phyloP scores from a whole-genome alignment of 2,797 vertebrate genomes.

The Sebastes matsubarae region DNA sequence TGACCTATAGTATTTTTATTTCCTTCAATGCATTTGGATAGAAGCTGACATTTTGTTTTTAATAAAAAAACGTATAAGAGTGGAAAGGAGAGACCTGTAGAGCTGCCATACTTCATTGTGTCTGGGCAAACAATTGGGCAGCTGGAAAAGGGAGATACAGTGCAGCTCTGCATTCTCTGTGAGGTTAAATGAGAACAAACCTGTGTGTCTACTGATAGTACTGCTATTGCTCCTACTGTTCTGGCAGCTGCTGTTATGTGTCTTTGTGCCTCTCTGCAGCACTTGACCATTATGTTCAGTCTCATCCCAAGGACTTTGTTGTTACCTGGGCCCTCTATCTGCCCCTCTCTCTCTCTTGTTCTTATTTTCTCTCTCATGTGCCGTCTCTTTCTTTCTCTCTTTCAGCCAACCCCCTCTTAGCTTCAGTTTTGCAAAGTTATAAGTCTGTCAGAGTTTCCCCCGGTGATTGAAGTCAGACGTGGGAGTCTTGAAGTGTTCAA shows the following conservation, averaged over 20 bases:
- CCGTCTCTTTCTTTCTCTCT: background rate
- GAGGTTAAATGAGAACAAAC: constrained; percentile 60
- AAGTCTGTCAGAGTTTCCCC: constrained; percentile 45
- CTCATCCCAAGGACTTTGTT: constrained; percentile 53
- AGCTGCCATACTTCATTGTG: constrained; percentile 40
- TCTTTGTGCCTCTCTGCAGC: constrained; percentile 44
- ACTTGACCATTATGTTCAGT: constrained; percentile 60
- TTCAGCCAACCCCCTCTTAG: background rate
- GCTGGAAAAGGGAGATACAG: constrained; percentile 53
- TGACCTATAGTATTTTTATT: background rate
- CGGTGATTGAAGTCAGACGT: constrained; percentile 29
- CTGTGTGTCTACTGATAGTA: constrained; percentile 51
- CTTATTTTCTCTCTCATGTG: background rate
- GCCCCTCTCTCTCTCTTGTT: constrained; percentile 10
- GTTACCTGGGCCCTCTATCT: constrained; percentile 35
- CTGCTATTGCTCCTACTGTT: constrained; percentile 27
- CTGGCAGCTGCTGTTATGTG: constrained; percentile 46
- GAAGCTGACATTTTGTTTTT: constrained; percentile 7
- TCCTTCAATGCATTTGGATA: background rate
- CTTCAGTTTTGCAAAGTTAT: constrained; percentile 32
- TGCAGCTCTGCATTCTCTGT: constrained; percentile 20
- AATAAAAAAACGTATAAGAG: background rate
- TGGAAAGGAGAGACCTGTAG: constrained; percentile 23
- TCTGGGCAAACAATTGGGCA: constrained; percentile 21
- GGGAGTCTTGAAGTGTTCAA: constrained; percentile 35